Evolutionary conservation across 2,888 invertebrate genomes (phyloP).

Genomic region (Trachelus tabidus): DNA sequence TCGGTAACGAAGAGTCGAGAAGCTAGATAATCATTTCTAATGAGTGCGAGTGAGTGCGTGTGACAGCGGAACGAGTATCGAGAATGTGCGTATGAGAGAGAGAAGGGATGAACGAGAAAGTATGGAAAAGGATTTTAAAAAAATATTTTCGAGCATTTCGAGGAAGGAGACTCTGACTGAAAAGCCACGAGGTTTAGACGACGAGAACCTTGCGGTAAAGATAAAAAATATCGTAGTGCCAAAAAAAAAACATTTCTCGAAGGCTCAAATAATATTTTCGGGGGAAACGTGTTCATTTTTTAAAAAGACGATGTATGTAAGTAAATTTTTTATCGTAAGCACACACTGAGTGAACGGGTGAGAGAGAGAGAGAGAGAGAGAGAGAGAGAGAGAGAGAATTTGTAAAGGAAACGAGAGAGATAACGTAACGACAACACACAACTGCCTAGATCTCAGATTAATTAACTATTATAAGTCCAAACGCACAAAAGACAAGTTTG

Average conservation of each 20-base stretch:
- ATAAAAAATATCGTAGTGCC: constrained; percentile 10
- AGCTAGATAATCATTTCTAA: constrained; percentile 30
- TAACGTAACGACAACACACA: constrained; percentile 46
- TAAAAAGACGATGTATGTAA: not conserved
- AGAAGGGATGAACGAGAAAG: not conserved
- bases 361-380: constrained; percentile 14
- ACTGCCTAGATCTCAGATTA: constrained; percentile 63
- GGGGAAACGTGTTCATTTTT: constrained; percentile 8
- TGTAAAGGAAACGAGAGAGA: constrained; percentile 20
- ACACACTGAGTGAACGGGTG: not conserved
- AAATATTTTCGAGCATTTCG: constrained; percentile 20
- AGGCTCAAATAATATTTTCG: constrained; percentile 13
- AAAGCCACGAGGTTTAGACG: not conserved
- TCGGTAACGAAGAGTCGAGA: not conserved
- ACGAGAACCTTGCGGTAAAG: constrained; percentile 1
- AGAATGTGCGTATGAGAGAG: constrained; percentile 4
- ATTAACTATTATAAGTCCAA: constrained; percentile 55
- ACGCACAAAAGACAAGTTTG: constrained; percentile 64
- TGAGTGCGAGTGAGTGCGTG: constrained; percentile 7
- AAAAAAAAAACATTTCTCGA: constrained; percentile 13
- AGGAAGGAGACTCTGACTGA: not conserved
- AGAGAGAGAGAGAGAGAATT: constrained; percentile 19
- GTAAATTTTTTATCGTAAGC: not conserved
- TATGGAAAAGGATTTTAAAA: not conserved
- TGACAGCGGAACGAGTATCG: not conserved